These are phyloP conservation scores for Hypena proboscidalis DNA, from an alignment of 2,888 invertebrate species.

Conservation along the genomic window DNA sequence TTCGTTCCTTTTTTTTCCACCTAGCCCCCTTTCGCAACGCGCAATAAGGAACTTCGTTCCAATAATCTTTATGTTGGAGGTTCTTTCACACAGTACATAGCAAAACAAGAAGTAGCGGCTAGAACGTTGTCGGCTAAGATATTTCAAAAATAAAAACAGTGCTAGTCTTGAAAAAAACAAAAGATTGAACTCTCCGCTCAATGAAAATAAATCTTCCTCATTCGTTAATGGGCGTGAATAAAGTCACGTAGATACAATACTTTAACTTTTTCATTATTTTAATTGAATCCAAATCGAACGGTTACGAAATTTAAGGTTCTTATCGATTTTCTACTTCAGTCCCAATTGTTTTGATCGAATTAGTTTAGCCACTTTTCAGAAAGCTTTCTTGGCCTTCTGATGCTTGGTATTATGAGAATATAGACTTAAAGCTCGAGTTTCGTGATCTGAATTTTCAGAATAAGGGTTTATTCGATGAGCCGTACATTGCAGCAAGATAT, in stretches of 20 bases:
- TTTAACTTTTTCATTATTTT: constrained; percentile 34
- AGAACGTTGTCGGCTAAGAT: too few species aligned
- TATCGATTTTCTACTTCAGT: constrained; percentile 4
- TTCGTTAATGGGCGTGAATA: constrained; percentile 10
- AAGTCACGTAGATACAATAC: constrained; percentile 35
- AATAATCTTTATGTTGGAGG: too few species aligned
- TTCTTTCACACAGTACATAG: too few species aligned
- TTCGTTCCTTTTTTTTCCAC: too few species aligned
- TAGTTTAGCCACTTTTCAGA: too few species aligned
- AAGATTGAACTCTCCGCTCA: constrained; percentile 12
- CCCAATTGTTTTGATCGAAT: background rate
- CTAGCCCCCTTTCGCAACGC: too few species aligned
- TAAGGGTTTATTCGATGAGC: background rate
- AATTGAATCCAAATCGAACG: constrained; percentile 20
- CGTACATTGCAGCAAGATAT: background rate
- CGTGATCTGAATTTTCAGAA: constrained; percentile 30
- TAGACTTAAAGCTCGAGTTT: background rate
- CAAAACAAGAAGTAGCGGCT: too few species aligned
- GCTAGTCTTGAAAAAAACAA: too few species aligned
- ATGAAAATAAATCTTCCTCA: constrained; percentile 22
- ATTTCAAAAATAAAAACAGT: too few species aligned
- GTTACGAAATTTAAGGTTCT: constrained; percentile 5
- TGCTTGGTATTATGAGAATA: background rate
- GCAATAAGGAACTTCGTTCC: too few species aligned
- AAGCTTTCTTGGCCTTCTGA: too few species aligned